phyloP scores from a whole-genome alignment of 2,797 vertebrate species.

The Limosa lapponica region DNA sequence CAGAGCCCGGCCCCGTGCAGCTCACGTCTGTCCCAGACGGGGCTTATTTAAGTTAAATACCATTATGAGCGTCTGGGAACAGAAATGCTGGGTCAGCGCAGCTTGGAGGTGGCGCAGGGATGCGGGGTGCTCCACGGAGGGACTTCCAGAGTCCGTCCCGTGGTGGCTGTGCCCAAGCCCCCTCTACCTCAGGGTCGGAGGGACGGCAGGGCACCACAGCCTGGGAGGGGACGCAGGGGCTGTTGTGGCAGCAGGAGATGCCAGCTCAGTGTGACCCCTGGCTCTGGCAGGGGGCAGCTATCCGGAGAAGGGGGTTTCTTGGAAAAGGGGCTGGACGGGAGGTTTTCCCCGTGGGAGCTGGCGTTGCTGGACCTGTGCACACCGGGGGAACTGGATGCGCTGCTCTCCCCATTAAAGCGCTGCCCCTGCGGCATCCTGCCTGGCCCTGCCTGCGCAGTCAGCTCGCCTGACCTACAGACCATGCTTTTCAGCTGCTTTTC shows the following conservation, averaged over 20 bases:
- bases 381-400: neutral
- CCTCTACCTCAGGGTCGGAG: fast-evolving
- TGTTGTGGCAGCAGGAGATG: neutral
- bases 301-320: neutral
- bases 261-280: neutral
- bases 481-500: neutral
- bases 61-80: fast-evolving
- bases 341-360: neutral
- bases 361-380: neutral
- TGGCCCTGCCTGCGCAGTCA: neutral
- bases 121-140: neutral
- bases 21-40: neutral
- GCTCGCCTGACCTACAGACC: neutral
- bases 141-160: fast-evolving
- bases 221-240: neutral
- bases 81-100: neutral
- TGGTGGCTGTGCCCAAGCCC: neutral
- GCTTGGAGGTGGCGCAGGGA: fast-evolving
- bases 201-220: fast-evolving
- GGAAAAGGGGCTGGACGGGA: neutral
- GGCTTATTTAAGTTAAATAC: neutral
- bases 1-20: neutral
- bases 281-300: neutral
- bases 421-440: neutral
- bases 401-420: neutral